These are phyloP conservation scores for Drosophila busckii DNA, from an alignment of 1,140 invertebrate genomes.

Conservation along the genomic window DNA sequence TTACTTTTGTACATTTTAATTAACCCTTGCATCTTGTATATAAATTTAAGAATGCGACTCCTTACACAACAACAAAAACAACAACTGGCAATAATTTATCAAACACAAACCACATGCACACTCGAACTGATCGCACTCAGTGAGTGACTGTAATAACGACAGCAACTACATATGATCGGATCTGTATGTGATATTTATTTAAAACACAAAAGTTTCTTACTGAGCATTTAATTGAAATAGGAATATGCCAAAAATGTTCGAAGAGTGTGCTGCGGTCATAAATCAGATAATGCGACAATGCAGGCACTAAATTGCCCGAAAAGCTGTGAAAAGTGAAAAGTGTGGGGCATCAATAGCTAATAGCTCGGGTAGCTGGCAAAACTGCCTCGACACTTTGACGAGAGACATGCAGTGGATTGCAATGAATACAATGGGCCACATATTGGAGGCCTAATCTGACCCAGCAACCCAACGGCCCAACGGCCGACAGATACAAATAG, in stretches of 20 bases:
- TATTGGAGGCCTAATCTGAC: too few species aligned
- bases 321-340: constrained; percentile 12
- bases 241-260: constrained; percentile 53
- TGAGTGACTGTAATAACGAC: constrained; percentile 26
- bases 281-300: constrained; percentile 60
- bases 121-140: not conserved
- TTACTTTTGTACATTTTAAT: too few species aligned
- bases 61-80: not conserved
- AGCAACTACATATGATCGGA: constrained; percentile 31
- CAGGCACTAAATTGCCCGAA: constrained; percentile 49
- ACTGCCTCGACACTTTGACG: constrained; percentile 75
- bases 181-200: constrained; percentile 55
- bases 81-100: constrained; percentile 30
- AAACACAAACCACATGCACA: constrained; percentile 18
- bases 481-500: constrained; percentile 76
- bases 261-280: constrained; percentile 29
- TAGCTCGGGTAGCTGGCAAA: constrained; percentile 14
- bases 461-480: too few species aligned
- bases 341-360: constrained; percentile 33
- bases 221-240: constrained; percentile 61
- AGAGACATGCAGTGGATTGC: constrained; percentile 64
- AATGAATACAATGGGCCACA: constrained; percentile 6
- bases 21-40: not conserved
- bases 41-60: not conserved
- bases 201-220: too few species aligned